phyloP scores from a whole-genome alignment of 2,888 invertebrate genomes.

The Melanargia galathea region DNA sequence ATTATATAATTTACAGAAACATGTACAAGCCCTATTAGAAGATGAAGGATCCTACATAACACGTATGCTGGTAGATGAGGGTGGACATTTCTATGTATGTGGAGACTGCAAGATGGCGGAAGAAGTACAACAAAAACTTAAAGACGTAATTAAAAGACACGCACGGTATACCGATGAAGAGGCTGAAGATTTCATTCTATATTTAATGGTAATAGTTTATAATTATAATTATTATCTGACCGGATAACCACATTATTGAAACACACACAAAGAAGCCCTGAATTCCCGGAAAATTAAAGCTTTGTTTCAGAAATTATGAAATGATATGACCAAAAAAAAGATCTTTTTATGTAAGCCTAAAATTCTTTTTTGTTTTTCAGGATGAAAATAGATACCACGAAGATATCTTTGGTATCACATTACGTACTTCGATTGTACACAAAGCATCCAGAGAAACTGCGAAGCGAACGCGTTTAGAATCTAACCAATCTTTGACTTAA shows the following conservation, averaged over 20 bases:
- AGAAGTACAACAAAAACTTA: slow-evolving; percentile 94
- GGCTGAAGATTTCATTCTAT: slow-evolving; percentile 91
- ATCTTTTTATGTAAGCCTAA: not conserved
- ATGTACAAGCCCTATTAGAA: slow-evolving; percentile 93
- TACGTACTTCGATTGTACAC: slow-evolving; percentile 93
- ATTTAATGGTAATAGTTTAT: slow-evolving; percentile 86
- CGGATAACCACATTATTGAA: not conserved
- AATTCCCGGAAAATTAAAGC: not conserved
- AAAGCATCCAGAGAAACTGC: slow-evolving; percentile 92
- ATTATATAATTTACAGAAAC: slow-evolving; percentile 84
- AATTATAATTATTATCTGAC: not conserved
- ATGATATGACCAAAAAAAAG: not conserved
- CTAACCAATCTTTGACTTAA: slow-evolving; percentile 43
- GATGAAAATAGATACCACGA: slow-evolving; percentile 97
- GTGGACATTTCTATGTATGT: slow-evolving; percentile 96
- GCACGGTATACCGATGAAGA: slow-evolving; percentile 88
- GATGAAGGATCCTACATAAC: slow-evolving; percentile 89
- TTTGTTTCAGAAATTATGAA: not conserved
- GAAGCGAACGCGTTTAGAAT: slow-evolving; percentile 71
- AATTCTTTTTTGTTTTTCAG: slow-evolving; percentile 72
- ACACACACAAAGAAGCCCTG: not conserved
- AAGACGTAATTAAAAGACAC: slow-evolving; percentile 85
- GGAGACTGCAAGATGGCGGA: slow-evolving; percentile 99
- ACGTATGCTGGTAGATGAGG: slow-evolving; percentile 87
- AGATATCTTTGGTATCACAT: slow-evolving; percentile 96